Evolutionary conservation across 2,797 vertebrate species (phyloP), one percentile per base, ranked within the genome.

Genomic region (Liasis olivaceus): DNA sequence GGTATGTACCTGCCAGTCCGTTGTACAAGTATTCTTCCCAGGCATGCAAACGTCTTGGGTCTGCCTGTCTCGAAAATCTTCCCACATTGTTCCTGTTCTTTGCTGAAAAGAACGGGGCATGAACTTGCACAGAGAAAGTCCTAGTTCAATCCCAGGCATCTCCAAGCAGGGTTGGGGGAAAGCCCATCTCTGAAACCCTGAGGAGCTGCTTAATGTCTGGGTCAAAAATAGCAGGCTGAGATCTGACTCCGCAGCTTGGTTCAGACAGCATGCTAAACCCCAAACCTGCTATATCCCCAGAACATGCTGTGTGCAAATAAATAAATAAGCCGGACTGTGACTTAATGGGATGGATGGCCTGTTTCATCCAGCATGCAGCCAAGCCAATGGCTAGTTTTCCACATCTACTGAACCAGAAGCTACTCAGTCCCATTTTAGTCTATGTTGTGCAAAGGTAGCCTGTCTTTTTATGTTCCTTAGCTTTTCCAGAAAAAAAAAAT

Each of bases 1-100:
- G 98, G 98, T 97, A 85, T 22, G n/a, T 3, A 20, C n/a, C 36
- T 24, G 8, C 2, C n/a, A 4, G 20, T 88, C 42, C 15, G 9
- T 24, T 36, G 60, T 11, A 24, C 28, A 17, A 13, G 11, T 60
- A 56, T 13, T 59, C 51, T 90, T n/a, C 26, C 22, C 63, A 90
- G 42, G 36, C 13, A 51, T 63, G 47, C 2, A 47, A 62, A 77
- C 4, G 2, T 8, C 22, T 58, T 15, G 20, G 17, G 72, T 77
- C 72, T 77, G 42, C 8, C 72, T 42, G 7, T 31, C 62, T 64
- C 17, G 4, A 69, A 28, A 42, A 8, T 4, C 4, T 47, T 87
- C 14, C 12, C 36, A 81, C 8, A 47, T 24, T 47, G 36, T 81
- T 42, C 20, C 7, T 42, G 24, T 64, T 72, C 11, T 28, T 87